Percentiles rank a stretch among this genome's conserved stretches.
Conservation (phyloP, 1,140 invertebrate genomes). For the Parapsyche elsis region DNA sequence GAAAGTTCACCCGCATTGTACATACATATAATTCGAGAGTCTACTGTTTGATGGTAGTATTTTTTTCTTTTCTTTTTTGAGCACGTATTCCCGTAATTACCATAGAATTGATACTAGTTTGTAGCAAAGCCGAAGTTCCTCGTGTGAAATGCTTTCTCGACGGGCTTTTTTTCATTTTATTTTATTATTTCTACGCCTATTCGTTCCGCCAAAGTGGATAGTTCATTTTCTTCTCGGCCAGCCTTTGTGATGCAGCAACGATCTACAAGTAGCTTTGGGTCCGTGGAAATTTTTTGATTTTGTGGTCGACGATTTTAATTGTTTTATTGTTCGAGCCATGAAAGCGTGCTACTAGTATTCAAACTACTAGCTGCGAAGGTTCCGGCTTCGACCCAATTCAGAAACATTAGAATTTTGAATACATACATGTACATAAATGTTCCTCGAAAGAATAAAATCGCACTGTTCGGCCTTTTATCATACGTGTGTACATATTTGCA, state of each 20-base stretch:
- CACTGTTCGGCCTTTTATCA: too few species aligned
- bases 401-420: not conserved
- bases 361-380: too few species aligned
- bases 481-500: too few species aligned
- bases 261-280: not conserved
- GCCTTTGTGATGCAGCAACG: not conserved
- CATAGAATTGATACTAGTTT: too few species aligned
- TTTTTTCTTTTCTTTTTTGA: too few species aligned
- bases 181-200: not conserved
- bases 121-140: not conserved
- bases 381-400: constrained; percentile 21
- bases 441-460: not conserved
- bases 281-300: constrained; percentile 28
- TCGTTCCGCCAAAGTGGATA: not conserved
- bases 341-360: constrained; percentile 2
- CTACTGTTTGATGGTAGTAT: too few species aligned
- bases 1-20: too few species aligned
- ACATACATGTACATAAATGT: too few species aligned
- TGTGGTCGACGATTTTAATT: constrained; percentile 3
- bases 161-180: not conserved
- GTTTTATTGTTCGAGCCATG: constrained; percentile 4
- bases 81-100: too few species aligned
- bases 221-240: not conserved
- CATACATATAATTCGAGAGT: too few species aligned
- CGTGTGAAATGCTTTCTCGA: not conserved